Evolutionary conservation across 2,113 vertebrate species (phyloP), one percentile per base, ranked within the genome.

Genomic region (Mobula birostris): DNA sequence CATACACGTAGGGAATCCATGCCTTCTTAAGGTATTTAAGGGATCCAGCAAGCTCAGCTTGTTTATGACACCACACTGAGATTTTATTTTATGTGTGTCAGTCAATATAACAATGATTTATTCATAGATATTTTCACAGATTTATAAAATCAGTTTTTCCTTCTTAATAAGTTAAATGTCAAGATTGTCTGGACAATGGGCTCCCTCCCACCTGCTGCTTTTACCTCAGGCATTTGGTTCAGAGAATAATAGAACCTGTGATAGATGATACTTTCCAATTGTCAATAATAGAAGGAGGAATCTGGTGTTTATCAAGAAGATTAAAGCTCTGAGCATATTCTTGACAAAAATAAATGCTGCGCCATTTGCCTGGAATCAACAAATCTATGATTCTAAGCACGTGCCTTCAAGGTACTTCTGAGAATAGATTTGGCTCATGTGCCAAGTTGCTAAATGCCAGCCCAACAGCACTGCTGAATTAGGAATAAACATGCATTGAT

Each of bases 131-230:
- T 93, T 76, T 74, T 74, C 91, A 93, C 68, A 93, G 91, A 93
- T 93, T 93, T 93, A 93, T 93, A 93, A 93, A 93, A 93, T 93
- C 91, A 74, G 74, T 93, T 93, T 93, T 93, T 93, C 91, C 74
- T 93, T 93, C 40, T 93, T 93, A 93, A 93, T 93, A 93, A 93
- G 91, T 93, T 93, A 93, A 93, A 72, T 93, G 91, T 93, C 91
- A 93, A 29, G 70, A 93, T 48, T 93, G 68, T 93, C 91, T 93
- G 91, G 36, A 93, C 91, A 93, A 56, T 74, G 24, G 91, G 40
- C 66, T 68, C 68, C 70, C 40, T 74, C 91, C 91, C 91, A 76
- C 91, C 70, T 93, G 40, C 91, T 93, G 91, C 48, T 74, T 93
- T 72, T 74, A 76, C 91, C 91, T 76, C 68, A 15, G 91, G 91